phyloP scores from a whole-genome alignment of 1,140 invertebrate genomes.

The Papilio glaucus region DNA sequence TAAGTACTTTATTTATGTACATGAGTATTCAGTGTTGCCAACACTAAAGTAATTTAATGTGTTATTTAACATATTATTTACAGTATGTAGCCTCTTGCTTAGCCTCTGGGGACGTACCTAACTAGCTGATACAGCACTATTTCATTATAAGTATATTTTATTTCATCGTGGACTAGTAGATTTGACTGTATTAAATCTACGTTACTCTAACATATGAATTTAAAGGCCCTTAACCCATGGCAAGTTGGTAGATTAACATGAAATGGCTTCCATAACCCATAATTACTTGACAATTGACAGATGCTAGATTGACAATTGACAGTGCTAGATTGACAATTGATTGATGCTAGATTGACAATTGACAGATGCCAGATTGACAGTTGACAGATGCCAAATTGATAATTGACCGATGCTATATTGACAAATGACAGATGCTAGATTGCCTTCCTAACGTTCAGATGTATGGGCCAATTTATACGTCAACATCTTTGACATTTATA shows the following conservation, averaged over 20 bases:
- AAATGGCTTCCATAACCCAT: not conserved
- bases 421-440: not conserved
- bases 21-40: constrained; percentile 49
- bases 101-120: constrained; percentile 12
- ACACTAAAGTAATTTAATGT: constrained; percentile 20
- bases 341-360: not conserved
- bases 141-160: not conserved
- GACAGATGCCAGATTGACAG: not conserved
- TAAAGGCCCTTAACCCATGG: not conserved
- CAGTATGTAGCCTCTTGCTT: constrained; percentile 47
- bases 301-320: not conserved
- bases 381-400: not conserved
- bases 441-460: too few relatives aligned
- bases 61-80: constrained; percentile 34
- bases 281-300: not conserved
- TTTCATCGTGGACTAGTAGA: not conserved
- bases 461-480: too few relatives aligned
- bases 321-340: not conserved
- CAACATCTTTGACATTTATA: too few relatives aligned
- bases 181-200: not conserved
- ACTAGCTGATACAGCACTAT: constrained; percentile 9
- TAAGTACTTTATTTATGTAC: constrained; percentile 52
- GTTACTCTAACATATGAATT: not conserved
- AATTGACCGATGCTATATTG: not conserved
- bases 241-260: not conserved